phyloP scores from a whole-genome alignment of 2,113 vertebrate species.

The Sapayoa aenigma region DNA sequence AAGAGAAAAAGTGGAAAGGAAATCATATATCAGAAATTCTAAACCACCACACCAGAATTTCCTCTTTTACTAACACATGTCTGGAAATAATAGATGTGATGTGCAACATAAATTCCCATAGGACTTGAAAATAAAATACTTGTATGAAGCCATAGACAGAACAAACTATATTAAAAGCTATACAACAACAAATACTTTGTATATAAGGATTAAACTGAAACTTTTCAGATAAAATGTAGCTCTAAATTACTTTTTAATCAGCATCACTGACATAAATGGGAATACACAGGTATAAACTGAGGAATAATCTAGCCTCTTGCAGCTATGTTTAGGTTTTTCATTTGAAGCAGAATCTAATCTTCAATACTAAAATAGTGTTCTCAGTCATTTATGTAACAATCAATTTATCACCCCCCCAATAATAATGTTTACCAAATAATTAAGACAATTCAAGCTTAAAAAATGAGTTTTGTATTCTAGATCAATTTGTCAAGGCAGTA shows the following conservation, averaged over 20 bases:
- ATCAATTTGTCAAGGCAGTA: conserved; percentile 6
- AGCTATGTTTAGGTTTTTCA: background rate
- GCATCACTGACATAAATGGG: background rate
- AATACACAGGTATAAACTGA: background rate
- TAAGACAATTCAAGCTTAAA: background rate
- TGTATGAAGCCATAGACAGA: background rate
- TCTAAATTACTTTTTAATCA: background rate
- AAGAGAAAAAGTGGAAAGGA: background rate
- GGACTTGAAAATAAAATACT: background rate
- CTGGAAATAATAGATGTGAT: background rate
- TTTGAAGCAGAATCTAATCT: background rate
- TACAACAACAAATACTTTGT: background rate
- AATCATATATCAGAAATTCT: background rate
- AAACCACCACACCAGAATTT: background rate
- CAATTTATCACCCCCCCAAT: background rate
- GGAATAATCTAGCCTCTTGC: background rate
- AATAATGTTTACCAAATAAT: conserved; percentile 14
- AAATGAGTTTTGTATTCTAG: background rate
- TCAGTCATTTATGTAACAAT: background rate
- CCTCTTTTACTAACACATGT: background rate
- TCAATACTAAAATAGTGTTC: background rate
- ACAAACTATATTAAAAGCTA: background rate
- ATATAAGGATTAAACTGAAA: background rate
- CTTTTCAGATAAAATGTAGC: background rate
- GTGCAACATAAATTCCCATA: background rate